Base-by-base conservation (phyloP, 1,140 invertebrate genomes). In the Cephus cinctus region DNA sequence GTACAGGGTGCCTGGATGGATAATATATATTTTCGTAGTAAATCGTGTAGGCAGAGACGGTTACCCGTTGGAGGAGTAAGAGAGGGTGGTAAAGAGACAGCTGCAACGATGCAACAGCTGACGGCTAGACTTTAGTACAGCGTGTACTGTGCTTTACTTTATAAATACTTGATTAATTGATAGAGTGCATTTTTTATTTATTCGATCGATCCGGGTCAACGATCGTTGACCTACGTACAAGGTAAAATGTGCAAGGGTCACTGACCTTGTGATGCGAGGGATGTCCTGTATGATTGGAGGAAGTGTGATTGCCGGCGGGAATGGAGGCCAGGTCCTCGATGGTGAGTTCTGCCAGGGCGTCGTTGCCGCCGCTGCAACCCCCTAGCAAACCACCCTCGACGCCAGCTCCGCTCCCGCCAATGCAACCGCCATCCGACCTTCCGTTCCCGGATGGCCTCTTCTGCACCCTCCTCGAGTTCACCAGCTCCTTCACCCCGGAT, bases 321-420 rank as follows among this genome's bases (percentile, higher is more conserved):
- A 74, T 72, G 43, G 71, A 73, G 57, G 71, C 71, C 71, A 73
- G 71, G 63, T 75, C 72, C 69, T 75, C 71, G 56, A 72, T 67
- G 14, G 69, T 72, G 43, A 73, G 55, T 46, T 75, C 72, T 16
- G 72, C 72, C 66, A 75, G 71, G 38, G 71, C 72, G 72, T 75
- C 72, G 56, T 48, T 75, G 22, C 71, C 71, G 38, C 70, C 71
- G 45, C 71, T 74, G 54, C 70, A 74, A 31, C 68, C 61, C 23
- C 61, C 69, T 69, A 73, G 51, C 50, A 75, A 43, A 35, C 65
- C 67, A 39, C 57, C 53, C 6, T 46, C 52, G 44, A 59, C 49
- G 36, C 50, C 54, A 42, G 47, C 55, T 12, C 61, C 59, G 48
- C 39, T 57, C 25, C 51, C 47, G 6, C 54, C 47, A 19, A 42